Evolutionary conservation across 2,797 vertebrate genomes (phyloP), one percentile per base, ranked within the genome.

Genomic region (Leucoraja ocellata): DNA sequence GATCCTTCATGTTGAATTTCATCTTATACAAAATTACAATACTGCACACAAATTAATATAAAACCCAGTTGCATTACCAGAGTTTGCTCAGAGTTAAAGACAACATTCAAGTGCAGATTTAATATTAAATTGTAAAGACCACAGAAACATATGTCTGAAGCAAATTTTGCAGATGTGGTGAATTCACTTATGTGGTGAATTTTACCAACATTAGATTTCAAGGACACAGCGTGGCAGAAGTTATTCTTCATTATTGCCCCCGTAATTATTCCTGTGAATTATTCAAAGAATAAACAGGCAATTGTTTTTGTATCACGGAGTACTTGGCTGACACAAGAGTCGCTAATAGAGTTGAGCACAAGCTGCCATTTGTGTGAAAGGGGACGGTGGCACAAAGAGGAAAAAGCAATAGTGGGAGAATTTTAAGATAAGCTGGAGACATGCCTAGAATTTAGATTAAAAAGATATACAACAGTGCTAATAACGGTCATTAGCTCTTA

Each of bases 261-360:
- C n/a, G 68, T 63, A 88, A 65, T 65, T 88, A 88, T 88, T 88
- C 61, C 32, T 68, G 1, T 88, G 65, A 68, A 86, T 86, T 32
- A 63, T 32, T 65, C 58, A 86, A n/a, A 7, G 28, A 86, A 61
- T 14, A 83, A 58, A 84, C 80, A 63, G 65, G 65, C 84, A 16
- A 54, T 28, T 61, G 5, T 88, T 88, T 36, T 88, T 36, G 39
- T 73, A 73, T 88, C 84, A 88, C n/a, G 36, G 84, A 58, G 61
- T 63, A 88, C 36, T 14, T 68, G 32, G 65, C 2, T 61, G 46
- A 80, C 21, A 80, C 78, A 46, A 18, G 36, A 39, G 16, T 80
- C 5, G 78, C 18, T 23, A 84, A 13, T 23, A 68, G 65, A 36
- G n/a, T 68, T 68, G 61, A 88, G 28, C 61, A 88, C 28, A 65